A percentile compares a stretch with the other conserved stretches of the same genome.
Conservation (phyloP, 2,888 invertebrate genomes). For the Coleophora deauratella region DNA sequence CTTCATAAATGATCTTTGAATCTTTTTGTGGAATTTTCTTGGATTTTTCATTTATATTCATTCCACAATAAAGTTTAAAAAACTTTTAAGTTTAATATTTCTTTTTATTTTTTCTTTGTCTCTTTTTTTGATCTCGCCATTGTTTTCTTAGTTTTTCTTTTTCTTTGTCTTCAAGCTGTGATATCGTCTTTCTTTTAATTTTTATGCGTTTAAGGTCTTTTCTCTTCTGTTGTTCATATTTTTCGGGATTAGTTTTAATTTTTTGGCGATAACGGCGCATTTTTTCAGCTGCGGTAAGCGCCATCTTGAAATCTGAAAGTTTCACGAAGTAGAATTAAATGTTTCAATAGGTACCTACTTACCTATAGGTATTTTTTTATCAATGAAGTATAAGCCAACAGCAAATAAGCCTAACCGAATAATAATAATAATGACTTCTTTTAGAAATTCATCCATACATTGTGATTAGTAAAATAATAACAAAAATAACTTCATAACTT, state of each 20-base stretch:
- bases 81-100: too few relatives aligned
- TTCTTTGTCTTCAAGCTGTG: background rate
- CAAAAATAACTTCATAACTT: too few relatives aligned
- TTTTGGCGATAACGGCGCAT: constrained; percentile 4
- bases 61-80: too few relatives aligned
- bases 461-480: too few relatives aligned
- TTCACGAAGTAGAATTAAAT: background rate
- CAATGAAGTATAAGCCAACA: background rate
- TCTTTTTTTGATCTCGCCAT: background rate
- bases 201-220: constrained; percentile 3
- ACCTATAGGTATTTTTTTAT: background rate
- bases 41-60: too few relatives aligned
- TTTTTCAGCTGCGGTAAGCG: constrained; percentile 3
- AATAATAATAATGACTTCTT: too few relatives aligned
- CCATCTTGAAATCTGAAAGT: constrained; percentile 3
- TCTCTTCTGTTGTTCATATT: constrained; percentile 4
- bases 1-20: too few relatives aligned
- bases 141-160: constrained; percentile 1
- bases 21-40: too few relatives aligned
- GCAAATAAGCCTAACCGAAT: background rate
- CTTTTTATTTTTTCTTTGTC: constrained; percentile 1
- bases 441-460: too few relatives aligned
- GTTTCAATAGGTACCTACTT: too few relatives aligned
- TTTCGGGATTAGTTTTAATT: constrained; percentile 3
- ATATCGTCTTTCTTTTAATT: constrained; percentile 2